Evolutionary conservation across 2,113 vertebrate genomes (phyloP), one percentile per base, ranked within the genome.

Genomic region (Oreochromis aureus): DNA sequence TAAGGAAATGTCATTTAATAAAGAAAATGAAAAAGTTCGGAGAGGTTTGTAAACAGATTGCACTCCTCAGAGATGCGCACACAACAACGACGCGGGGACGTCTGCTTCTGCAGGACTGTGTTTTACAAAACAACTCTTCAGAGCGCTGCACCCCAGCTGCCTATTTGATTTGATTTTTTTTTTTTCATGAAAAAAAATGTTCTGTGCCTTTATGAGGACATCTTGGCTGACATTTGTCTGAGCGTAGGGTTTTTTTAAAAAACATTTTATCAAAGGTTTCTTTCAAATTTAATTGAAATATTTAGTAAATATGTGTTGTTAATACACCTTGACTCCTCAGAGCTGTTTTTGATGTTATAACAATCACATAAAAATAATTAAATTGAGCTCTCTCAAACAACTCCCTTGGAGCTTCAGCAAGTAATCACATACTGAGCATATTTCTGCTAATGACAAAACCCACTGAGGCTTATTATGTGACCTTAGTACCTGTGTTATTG

Each of bases 1-100:
- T 90, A 81, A 87, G 48, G 83, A 86, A 88, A 90, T 82, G 89
- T 89, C 15, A 91, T 95, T 94, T 92, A 83, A 90, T 78, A 59
- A 81, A 59, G 81, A 85, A 90, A 87, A 92, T 84, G 55, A 89
- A 80, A 82, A 90, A 92, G 81, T 93, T 76, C 76, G 27, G 54
- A 81, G 34, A 53, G 82, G 83, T 91, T 87, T 86, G 71, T 82
- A 79, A 86, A 88, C 54, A 82, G 22, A 82, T 85, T 85, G 44
- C 7, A n/a, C 27, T 59, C 16, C 30, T 39, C 10, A 34, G 59
- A 53, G 80, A 85, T 41, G 32, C 46, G 10, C 73, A 51, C 27
- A 51, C 73, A 78, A 55, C 19, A 83, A 19, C 18, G 46, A 66
- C 63, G 71, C 10, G 6, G 51, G 30, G 71, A 66, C 46, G 27